phyloP scores from a whole-genome alignment of 2,888 invertebrate species.

The Harpalus rubripes region DNA sequence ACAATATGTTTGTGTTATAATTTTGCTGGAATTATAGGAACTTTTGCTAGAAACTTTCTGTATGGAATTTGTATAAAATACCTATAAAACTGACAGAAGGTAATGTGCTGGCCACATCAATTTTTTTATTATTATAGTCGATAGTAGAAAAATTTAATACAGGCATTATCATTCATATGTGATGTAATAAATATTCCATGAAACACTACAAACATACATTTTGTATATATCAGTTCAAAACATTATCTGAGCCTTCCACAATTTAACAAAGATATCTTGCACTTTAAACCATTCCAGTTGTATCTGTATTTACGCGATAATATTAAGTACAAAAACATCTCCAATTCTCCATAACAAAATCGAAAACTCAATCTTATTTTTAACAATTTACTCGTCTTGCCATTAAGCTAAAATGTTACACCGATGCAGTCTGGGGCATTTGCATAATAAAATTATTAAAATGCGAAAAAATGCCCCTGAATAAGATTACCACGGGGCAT shows the following conservation, averaged over 20 bases:
- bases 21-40: no score
- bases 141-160: no score
- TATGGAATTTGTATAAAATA: no score
- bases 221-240: not conserved
- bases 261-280: not conserved
- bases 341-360: constrained; percentile 2
- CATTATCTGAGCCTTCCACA: not conserved
- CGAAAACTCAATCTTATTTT: constrained; percentile 27
- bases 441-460: constrained; percentile 66
- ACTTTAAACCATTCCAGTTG: not conserved
- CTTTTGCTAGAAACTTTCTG: no score
- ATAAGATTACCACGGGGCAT: constrained; percentile 43
- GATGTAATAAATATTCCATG: not conserved
- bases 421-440: constrained; percentile 32
- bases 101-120: no score
- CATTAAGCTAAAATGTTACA: constrained; percentile 27
- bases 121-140: no score
- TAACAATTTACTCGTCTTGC: constrained; percentile 1
- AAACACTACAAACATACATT: no score
- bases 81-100: no score
- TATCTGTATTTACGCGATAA: constrained; percentile 6
- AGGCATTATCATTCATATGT: no score
- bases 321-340: constrained; percentile 7
- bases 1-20: no score
- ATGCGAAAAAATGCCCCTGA: constrained; percentile 57